Evolutionary conservation across 2,888 invertebrate genomes (phyloP), one percentile per base, ranked within the genome.

Genomic region (Cryptophagus acutangulus): DNA sequence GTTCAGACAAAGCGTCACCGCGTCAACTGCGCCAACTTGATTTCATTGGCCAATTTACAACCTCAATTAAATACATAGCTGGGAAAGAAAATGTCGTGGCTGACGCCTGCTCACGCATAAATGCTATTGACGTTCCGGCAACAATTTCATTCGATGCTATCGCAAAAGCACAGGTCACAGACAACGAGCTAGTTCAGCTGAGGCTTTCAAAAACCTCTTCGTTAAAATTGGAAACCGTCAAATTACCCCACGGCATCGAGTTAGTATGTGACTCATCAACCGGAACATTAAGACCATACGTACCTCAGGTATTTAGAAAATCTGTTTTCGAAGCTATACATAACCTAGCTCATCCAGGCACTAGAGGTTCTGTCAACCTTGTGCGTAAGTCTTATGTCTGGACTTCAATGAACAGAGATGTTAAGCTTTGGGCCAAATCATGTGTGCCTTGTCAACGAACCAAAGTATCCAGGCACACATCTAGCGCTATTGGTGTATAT

Each of bases 381-480:
- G 49, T 70, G 0, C 33, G 59, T 0, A 29, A 62, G 15, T 51
- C 63, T 0, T 70, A 54, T 29, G 61, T 69, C 0, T 69, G 68
- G 68, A 66, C 65, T 1, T 51, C 51, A 1, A 54, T 70, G 0
- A 54, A 60, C 1, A 46, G 41, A 4, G 65, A 70, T 52, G 3
- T 63, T 59, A 37, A 55, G 56, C 3, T 57, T 58, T 65, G 63
- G 61, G 38, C 52, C 1, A 40, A 46, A 34, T 26, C 40, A 9
- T 65, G 65, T 16, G n/a, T 47, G 1, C 26, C 41, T 1, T 69
- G 68, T 29, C 69, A 70, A 36, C 45, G 48, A 2, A 26, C 48
- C 0, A 70, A 70, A 36, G 41, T 67, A 0, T 25, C 39, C 0
- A 45, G 63, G 6, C 68, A 62, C 51, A 57, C 29, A 6, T 5